Evolutionary conservation across 2,113 vertebrate species (phyloP).

Genomic region (Heliornis fulica): DNA sequence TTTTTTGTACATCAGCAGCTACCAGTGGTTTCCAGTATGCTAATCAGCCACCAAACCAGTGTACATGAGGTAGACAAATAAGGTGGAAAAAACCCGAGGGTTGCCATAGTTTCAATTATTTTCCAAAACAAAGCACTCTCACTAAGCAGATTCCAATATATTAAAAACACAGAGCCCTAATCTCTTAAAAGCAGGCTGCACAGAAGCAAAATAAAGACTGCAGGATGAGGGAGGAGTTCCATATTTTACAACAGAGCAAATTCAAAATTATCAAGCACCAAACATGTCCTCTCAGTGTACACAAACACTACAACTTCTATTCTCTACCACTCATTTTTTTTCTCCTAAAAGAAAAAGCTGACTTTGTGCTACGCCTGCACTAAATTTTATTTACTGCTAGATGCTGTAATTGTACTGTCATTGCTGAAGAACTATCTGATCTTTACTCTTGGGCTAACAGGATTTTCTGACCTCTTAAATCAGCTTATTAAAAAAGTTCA

Average conservation of each 20-base stretch:
- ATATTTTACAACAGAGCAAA: neutral
- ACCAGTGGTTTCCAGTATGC: neutral
- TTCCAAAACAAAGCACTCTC: slow-evolving; percentile 49
- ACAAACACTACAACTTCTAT: slow-evolving; percentile 20
- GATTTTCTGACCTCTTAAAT: slow-evolving; percentile 39
- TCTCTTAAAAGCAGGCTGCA: slow-evolving; percentile 56
- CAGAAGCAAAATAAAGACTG: slow-evolving; percentile 10
- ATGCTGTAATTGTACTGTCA: slow-evolving; percentile 66
- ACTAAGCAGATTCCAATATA: slow-evolving; percentile 53
- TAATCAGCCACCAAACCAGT: neutral
- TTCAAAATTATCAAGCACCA: slow-evolving; percentile 9
- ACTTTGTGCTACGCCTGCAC: slow-evolving; percentile 35
- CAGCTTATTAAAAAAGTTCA: slow-evolving; percentile 16
- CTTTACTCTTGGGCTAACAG: slow-evolving; percentile 33
- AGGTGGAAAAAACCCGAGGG: neutral
- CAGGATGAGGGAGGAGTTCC: neutral
- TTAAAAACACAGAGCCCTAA: slow-evolving; percentile 40
- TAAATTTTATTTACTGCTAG: slow-evolving; percentile 49
- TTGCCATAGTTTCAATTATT: slow-evolving; percentile 55
- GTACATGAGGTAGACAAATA: neutral
- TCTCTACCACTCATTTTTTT: neutral
- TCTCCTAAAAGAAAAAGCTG: slow-evolving; percentile 54
- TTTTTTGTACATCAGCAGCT: neutral
- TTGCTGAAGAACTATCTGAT: slow-evolving; percentile 60
- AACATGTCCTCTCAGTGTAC: neutral